Base-by-base conservation (phyloP, 1,140 invertebrate species). In the Cotesia typhae region DNA sequence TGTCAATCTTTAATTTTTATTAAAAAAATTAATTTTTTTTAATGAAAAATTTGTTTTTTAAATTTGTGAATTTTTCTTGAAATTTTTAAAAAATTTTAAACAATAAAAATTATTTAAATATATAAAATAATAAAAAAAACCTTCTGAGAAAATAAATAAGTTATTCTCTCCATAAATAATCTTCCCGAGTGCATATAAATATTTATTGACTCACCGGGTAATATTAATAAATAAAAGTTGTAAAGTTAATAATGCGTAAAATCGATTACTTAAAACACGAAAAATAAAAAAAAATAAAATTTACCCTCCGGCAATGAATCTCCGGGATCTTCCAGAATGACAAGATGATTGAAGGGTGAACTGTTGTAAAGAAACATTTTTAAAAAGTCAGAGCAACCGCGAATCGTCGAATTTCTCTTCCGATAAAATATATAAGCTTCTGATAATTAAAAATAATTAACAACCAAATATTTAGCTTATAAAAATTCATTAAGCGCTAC, bases 381-480 rank as follows among this genome's bases (percentile, higher is more conserved):
- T 47, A 47, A 73, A 37, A 63, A 38, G 37, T 41, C 52, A 57
- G 63, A 35, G 67, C 57, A 36, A 60, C 53, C 20, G 17, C 36
- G 64, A 65, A n/a, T 4, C 64, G 20, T 14, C 67, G 53, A 37
- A 37, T 72, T 60, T 55, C 52, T 51, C 38, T 51, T 5, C 10
- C 14, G 4, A 17, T 36, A 60, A n/a, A 12, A 38, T 47, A 47
- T 47, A 7, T 47, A 38, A 17, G 5, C 55, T 35, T 12, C 53
- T 79, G 72, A 74, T 87, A 87, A 87, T 87, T 87, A 87, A 86
- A 87, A 87, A 86, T 85, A 86, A 85, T 87, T 84, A 81, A 78
- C 79, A 6, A 5, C 10, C 10, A 28, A 28, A 47, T 47, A 47
- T 47, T 47, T 47, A 9, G 10, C 10, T 47, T 47, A 6, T 9